Percentiles rank a stretch among this genome's conserved stretches.
These are phyloP conservation scores for Sebastes vulpes DNA, from an alignment of 2,797 vertebrate genomes.

Conservation along the genomic window DNA sequence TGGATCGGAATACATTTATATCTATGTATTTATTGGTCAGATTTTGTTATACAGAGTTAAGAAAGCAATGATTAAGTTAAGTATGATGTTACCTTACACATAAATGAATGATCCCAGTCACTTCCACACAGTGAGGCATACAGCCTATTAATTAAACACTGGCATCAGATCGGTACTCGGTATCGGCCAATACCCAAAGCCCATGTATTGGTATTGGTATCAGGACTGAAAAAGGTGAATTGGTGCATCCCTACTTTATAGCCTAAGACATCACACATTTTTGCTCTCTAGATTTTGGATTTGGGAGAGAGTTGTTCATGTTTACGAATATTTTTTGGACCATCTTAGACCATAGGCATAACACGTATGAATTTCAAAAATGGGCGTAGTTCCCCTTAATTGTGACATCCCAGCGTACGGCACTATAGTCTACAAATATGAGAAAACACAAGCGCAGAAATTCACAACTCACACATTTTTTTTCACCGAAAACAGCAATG, in stretches of 20 bases:
- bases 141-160: no score
- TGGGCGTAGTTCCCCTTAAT: background rate
- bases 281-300: background rate
- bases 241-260: no score
- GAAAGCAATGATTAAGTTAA: no score
- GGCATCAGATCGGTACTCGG: no score
- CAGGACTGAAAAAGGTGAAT: no score
- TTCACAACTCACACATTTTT: background rate
- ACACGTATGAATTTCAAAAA: accelerated
- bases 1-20: background rate
- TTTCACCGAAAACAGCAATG: background rate
- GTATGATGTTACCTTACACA: no score
- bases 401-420: background rate
- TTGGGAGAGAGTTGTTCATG: background rate
- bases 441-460: slow-evolving; percentile 19
- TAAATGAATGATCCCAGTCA: no score
- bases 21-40: no score
- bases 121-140: no score
- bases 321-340: background rate
- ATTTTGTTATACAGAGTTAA: no score
- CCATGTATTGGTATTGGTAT: accelerated
- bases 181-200: no score
- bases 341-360: background rate
- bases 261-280: background rate
- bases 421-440: background rate